phyloP scores from a whole-genome alignment of 2,888 invertebrate species.

The Lydus trimaculatus region DNA sequence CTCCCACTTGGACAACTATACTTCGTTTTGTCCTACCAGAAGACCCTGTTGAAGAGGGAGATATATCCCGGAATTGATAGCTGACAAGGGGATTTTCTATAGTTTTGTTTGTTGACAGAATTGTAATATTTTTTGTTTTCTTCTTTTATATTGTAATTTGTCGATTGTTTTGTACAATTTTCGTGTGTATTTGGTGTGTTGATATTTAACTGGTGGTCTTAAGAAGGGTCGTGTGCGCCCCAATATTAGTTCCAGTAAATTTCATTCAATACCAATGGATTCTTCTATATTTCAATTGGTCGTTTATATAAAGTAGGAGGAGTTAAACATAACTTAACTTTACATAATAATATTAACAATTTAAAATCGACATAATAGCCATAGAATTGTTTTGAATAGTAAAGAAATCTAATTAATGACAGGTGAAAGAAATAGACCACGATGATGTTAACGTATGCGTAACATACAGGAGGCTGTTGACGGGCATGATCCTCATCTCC shows the following conservation, averaged over 20 bases:
- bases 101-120: not conserved
- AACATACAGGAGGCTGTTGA: constrained; percentile 11
- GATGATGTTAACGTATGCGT: constrained; percentile 18
- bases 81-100: not conserved
- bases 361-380: not conserved
- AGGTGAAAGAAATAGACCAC: constrained; percentile 18
- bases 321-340: constrained; percentile 3
- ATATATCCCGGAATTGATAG: constrained; percentile 20
- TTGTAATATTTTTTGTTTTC: not conserved
- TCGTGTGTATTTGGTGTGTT: not conserved
- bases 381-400: not conserved
- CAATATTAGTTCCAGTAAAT: constrained; percentile 21
- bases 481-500: constrained; percentile 8
- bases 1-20: constrained; percentile 30
- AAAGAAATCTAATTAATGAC: not conserved
- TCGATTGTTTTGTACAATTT: not conserved
- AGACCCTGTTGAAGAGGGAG: constrained; percentile 27
- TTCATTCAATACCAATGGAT: constrained; percentile 21
- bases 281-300: constrained; percentile 17
- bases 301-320: constrained; percentile 20
- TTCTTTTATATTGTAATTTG: not conserved
- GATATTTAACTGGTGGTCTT: not conserved
- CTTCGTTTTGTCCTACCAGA: constrained; percentile 27
- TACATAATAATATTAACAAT: not conserved
- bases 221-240: not conserved